Base-by-base conservation (phyloP, 2,797 vertebrate species). In the Microctenopoma steveboyesi region DNA sequence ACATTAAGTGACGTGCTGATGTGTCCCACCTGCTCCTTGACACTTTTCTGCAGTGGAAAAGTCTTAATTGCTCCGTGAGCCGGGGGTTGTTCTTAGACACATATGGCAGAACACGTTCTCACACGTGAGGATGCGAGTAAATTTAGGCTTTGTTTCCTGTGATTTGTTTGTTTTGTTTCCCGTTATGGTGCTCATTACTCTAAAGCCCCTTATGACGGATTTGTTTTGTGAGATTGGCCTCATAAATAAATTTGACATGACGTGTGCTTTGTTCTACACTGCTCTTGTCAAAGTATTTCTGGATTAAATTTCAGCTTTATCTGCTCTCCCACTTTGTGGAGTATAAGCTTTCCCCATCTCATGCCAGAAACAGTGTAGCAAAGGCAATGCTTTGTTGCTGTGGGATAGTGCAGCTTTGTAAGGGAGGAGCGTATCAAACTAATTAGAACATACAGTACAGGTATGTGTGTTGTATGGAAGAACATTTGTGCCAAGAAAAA, bases 51-150 rank as follows among this genome's bases (percentile, higher is more conserved):
- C 30, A 64, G 40, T 33, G 22, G 47, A 42, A 16, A 49, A 25
- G 33, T 62, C 51, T 27, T 83, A 59, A 77, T 82, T 74, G 54
- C 43, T 69, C 63, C 53, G 68, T 60, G 14, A n/a, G 3, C 27
- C 22, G 22, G 39, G 10, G 9, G 64, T 18, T 11, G 28, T 55
- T 6, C 14, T 61, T 4, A 8, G 51, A 56, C 49, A 56, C 47
- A 52, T 28, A 49, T 13, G n/a, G 25, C 1, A 1, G 52, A 7
- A 5, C 46, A 30, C 13, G 8, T 47, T 14, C 68, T 55, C 45
- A 63, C 57, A 39, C 5, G 35, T 14, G 40, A 39, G 39, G 5
- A 54, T 15, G 12, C 22, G n/a, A 54, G 48, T 18, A 27, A 3
- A 35, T 37, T 64, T 15, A 43, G 49, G 55, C 59, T 72, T 53